Base-by-base conservation (phyloP, 2,888 invertebrate species). In the Cataglyphis rosenhaueri region DNA sequence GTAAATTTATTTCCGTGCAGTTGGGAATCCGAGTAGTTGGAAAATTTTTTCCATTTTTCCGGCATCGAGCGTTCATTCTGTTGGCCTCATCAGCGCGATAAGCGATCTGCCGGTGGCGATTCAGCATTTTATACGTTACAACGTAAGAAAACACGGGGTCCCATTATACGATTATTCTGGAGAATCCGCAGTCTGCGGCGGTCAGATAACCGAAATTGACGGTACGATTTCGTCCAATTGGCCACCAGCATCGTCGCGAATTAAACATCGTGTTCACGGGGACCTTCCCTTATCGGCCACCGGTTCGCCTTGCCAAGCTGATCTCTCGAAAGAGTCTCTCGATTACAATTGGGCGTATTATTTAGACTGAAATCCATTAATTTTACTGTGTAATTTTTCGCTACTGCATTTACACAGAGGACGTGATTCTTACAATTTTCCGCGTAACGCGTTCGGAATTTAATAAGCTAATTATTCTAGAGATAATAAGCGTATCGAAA, bases 21-120 rank as follows among this genome's bases (percentile, higher is more conserved):
- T 32, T 32, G 32, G 12, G 41, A 81, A 78, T 76, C 62, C 61
- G 64, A 38, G 25, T 70, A 18, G 15, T 35, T 5, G 44, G 15
- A 6, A 41, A 21, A 74, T 48, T 62, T 32, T 32, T 52, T 55
- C n/a, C 44, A 64, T 73, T 81, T 62, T 68, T 76, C 75, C 52
- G 41, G 29, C 57, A 64, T 38, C 64, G 78, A 15, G 38, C 52
- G 48, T 62, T 59, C 55, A 62, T 29, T 78, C 78, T 83, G 83
- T 86, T 85, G 84, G 89, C 92, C 87, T 91, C 89, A 91, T 92
- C 91, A 88, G 89, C 90, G 88, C 91, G 92, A 92, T 92, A 92
- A 92, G 90, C 89, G 52, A 76, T 71, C 78, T n/a, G 44, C 44
- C 88, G 21, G 52, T 62, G 78, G 75, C 90, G 90, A 90, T 85